Conservation (phyloP, 2,113 vertebrate genomes). For the Dicentrarchus labrax region DNA sequence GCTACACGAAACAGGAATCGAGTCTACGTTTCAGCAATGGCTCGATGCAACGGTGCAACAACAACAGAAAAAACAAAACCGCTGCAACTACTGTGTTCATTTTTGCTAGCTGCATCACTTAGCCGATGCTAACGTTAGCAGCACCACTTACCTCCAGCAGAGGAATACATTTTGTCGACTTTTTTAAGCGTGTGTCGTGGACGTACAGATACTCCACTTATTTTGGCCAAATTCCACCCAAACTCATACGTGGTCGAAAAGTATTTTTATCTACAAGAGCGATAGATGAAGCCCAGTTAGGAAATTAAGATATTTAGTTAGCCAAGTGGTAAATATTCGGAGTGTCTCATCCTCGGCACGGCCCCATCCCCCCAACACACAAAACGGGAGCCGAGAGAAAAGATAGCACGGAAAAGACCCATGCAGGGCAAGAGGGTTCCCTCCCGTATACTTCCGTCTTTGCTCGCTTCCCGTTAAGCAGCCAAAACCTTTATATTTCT, state of each 20-base stretch:
- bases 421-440: neutral
- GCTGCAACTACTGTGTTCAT: neutral
- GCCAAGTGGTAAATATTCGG: constrained; percentile 79
- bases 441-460: constrained; percentile 51
- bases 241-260: constrained; percentile 77
- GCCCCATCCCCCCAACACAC: constrained; percentile 85
- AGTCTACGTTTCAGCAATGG: neutral
- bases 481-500: neutral
- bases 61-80: neutral
- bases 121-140: constrained; percentile 71
- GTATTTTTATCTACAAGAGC: constrained; percentile 35
- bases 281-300: constrained; percentile 27
- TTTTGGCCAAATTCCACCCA: constrained; percentile 50
- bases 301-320: constrained; percentile 71
- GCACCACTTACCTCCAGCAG: constrained; percentile 81
- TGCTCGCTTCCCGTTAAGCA: neutral
- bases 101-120: constrained; percentile 54
- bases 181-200: constrained; percentile 75
- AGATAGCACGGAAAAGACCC: constrained; percentile 31
- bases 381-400: constrained; percentile 69
- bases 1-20: neutral
- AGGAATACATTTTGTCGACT: constrained; percentile 86
- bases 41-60: neutral
- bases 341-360: constrained; percentile 81
- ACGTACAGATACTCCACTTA: constrained; percentile 75